phyloP scores from a whole-genome alignment of 2,797 vertebrate species.

The Pogonophryne albipinna region DNA sequence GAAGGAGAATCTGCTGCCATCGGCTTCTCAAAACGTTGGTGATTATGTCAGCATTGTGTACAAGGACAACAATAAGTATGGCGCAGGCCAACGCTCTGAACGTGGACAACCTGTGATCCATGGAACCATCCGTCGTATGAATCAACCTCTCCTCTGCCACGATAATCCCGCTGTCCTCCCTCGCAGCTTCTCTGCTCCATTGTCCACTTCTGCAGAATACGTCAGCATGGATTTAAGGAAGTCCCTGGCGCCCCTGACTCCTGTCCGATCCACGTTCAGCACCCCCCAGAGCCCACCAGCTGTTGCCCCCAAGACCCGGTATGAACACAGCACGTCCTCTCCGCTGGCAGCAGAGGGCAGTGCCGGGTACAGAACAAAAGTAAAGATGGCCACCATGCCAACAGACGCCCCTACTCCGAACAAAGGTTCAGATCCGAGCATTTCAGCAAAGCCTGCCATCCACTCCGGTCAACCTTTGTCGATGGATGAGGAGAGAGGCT shows the following conservation, averaged over 20 bases:
- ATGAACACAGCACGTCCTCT: constrained; percentile 71
- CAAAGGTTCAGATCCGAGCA: constrained; percentile 71
- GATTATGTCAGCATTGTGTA: constrained; percentile 87
- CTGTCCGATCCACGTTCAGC: constrained; percentile 79
- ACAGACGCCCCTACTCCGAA: constrained; percentile 55
- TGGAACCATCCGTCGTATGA: constrained; percentile 73
- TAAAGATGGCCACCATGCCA: constrained; percentile 53
- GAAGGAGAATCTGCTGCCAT: constrained; percentile 82
- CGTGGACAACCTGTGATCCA: constrained; percentile 73
- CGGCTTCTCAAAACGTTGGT: constrained; percentile 79
- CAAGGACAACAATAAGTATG: constrained; percentile 70
- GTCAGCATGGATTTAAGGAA: constrained; percentile 82
- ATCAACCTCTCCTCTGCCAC: constrained; percentile 76
- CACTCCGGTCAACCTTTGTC: constrained; percentile 63
- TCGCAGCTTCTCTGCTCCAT: constrained; percentile 85
- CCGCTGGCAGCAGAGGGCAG: constrained; percentile 72
- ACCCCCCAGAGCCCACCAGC: constrained; percentile 66
- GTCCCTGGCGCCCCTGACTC: constrained; percentile 63
- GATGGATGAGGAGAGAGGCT: constrained; percentile 74
- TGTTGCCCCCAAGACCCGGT: constrained; percentile 71
- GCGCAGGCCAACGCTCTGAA: constrained; percentile 48
- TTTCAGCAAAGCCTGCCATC: constrained; percentile 63
- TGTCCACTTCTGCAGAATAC: constrained; percentile 83
- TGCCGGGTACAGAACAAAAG: constrained; percentile 67
- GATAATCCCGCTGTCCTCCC: constrained; percentile 81